These are phyloP conservation scores for Amphiprion ocellaris DNA, from an alignment of 2,113 vertebrate species.

Conservation along the genomic window DNA sequence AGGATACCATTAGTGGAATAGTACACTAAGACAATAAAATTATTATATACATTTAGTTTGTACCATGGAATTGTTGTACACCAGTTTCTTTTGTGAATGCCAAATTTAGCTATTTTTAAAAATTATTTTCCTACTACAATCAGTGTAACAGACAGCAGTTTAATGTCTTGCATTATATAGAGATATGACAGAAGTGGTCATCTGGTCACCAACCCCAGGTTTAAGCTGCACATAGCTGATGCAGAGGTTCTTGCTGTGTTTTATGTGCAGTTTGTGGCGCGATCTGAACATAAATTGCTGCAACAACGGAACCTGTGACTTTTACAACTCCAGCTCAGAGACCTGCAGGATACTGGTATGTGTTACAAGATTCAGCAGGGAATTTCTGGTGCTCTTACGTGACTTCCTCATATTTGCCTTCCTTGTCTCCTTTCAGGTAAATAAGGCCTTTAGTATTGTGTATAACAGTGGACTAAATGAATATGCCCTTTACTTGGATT, in stretches of 20 bases:
- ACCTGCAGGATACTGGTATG: conserved; percentile 67
- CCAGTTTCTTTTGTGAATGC: too few relatives aligned
- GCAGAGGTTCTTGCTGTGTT: background rate
- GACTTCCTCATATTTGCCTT: background rate
- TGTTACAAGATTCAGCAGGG: background rate
- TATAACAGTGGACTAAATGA: conserved; percentile 81
- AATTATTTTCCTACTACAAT: background rate
- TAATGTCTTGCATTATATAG: background rate
- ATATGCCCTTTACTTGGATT: conserved; percentile 85
- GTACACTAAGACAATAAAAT: too few relatives aligned
- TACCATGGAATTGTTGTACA: too few relatives aligned
- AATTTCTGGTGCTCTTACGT: background rate
- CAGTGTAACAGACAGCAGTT: background rate
- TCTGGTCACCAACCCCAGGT: background rate
- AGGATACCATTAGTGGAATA: too few relatives aligned
- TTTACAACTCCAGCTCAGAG: conserved; percentile 75
- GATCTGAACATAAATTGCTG: conserved; percentile 84
- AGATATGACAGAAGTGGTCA: background rate
- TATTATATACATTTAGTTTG: too few relatives aligned
- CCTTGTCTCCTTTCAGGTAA: conserved; percentile 63
- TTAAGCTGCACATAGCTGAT: background rate
- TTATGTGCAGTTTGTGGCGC: conserved; percentile 81
- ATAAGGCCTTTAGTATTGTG: conserved; percentile 72
- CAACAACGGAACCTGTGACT: conserved; percentile 76
- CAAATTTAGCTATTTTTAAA: background rate